Evolutionary conservation across 2,888 invertebrate species (phyloP).

Genomic region (Creontiades dilutus): DNA sequence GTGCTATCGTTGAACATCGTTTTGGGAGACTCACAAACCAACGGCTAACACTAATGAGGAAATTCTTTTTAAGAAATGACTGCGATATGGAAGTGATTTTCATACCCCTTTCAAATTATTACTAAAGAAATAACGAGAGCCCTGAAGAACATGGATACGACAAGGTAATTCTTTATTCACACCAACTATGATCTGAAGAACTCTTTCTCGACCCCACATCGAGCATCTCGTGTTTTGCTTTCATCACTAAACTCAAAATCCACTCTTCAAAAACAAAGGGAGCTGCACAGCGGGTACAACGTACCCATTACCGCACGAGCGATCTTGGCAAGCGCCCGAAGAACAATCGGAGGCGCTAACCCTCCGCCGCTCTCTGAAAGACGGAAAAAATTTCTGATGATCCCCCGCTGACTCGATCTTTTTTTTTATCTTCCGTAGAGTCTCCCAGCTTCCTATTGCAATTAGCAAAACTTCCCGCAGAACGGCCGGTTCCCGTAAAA

Average conservation of each 20-base stretch:
- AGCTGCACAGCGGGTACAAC: background rate
- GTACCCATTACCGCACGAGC: slow-evolving; percentile 20
- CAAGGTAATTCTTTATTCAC: no score
- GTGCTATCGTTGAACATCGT: no score
- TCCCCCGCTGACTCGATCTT: background rate
- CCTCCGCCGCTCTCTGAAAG: background rate
- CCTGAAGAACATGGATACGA: no score
- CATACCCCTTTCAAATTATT: no score
- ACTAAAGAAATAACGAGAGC: no score
- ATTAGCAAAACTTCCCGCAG: slow-evolving; percentile 17
- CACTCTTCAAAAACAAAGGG: background rate
- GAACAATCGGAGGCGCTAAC: slow-evolving; percentile 18
- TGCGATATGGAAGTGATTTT: no score
- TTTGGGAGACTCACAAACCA: no score
- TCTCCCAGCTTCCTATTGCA: background rate
- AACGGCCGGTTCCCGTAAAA: slow-evolving; percentile 10
- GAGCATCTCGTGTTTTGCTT: background rate
- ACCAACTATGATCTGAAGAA: background rate
- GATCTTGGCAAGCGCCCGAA: background rate
- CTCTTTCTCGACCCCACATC: background rate
- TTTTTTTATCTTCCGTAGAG: background rate
- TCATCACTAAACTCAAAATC: background rate
- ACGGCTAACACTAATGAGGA: no score
- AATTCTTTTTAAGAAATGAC: no score
- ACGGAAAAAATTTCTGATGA: background rate